phyloP scores from a whole-genome alignment of 2,113 vertebrate genomes.

The Sphaerodactylus townsendi region DNA sequence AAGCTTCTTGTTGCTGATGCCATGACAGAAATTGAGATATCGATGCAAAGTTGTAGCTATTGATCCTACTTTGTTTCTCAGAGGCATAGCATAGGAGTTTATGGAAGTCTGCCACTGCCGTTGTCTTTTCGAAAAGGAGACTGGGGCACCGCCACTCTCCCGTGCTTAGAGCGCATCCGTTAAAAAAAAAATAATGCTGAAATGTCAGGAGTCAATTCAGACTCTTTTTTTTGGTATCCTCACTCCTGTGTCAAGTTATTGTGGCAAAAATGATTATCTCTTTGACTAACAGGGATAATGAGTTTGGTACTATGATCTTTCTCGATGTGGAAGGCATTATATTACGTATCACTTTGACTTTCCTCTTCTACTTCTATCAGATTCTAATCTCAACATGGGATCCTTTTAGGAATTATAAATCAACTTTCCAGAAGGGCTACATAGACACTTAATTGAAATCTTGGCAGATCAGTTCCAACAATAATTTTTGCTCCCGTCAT shows the following conservation, averaged over 20 bases:
- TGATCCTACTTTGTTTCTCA: conserved; percentile 68
- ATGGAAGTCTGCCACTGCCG: conserved; percentile 20
- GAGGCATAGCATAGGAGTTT: conserved; percentile 11
- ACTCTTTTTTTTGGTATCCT: neutral
- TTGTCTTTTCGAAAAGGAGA: neutral
- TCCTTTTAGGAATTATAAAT: neutral
- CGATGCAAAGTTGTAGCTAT: conserved; percentile 62
- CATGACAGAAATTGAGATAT: conserved; percentile 66
- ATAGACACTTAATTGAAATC: neutral
- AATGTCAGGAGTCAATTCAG: conserved; percentile 20
- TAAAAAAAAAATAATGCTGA: neutral
- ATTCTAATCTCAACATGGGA: conserved; percentile 12
- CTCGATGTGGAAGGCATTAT: no score
- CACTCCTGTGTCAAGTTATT: neutral
- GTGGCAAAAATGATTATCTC: conserved; percentile 26
- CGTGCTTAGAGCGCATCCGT: conserved; percentile 8
- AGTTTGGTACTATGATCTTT: neutral
- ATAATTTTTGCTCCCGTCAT: neutral
- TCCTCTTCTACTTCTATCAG: neutral
- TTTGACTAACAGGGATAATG: conserved; percentile 4
- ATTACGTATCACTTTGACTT: neutral
- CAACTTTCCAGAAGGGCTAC: neutral
- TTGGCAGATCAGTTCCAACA: neutral
- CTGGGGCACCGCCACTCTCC: neutral
- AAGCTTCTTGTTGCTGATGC: conserved; percentile 47